Evolutionary conservation across 2,888 invertebrate genomes (phyloP).

Genomic region (Melanargia galathea): DNA sequence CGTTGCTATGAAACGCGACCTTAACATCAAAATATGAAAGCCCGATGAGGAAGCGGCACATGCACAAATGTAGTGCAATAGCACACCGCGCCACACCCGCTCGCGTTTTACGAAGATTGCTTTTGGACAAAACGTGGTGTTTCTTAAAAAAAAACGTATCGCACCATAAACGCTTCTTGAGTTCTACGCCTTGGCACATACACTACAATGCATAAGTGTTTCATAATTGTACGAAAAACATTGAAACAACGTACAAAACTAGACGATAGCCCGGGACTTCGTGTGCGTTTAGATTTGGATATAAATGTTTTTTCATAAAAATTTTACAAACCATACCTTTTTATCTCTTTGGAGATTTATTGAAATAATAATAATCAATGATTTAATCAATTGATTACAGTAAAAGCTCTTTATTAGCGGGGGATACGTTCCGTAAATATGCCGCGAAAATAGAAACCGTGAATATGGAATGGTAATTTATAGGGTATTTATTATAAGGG

Average conservation of each 20-base stretch:
- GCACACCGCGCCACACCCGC: slow-evolving; percentile 37
- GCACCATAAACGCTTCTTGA: slow-evolving; percentile 31
- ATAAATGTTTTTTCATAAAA: too few relatives aligned
- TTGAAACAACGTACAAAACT: neutral
- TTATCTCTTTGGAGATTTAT: too few relatives aligned
- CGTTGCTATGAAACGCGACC: slow-evolving; percentile 41
- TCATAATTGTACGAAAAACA: neutral
- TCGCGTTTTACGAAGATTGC: slow-evolving; percentile 69
- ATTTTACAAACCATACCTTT: too few relatives aligned
- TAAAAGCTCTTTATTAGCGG: too few relatives aligned
- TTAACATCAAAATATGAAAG: slow-evolving; percentile 54
- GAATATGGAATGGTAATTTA: too few relatives aligned
- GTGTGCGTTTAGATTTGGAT: too few relatives aligned
- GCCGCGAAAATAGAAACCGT: too few relatives aligned
- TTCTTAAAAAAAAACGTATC: slow-evolving; percentile 36
- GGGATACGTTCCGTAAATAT: too few relatives aligned
- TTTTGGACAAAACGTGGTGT: slow-evolving; percentile 50
- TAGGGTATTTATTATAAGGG: too few relatives aligned
- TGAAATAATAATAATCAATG: too few relatives aligned
- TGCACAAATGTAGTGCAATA: slow-evolving; percentile 32
- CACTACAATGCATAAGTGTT: slow-evolving; percentile 6
- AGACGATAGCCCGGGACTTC: too few relatives aligned
- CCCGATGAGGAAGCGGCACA: slow-evolving; percentile 44
- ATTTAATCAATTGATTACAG: too few relatives aligned
- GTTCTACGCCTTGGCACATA: slow-evolving; percentile 22